Conservation (phyloP, 2,888 invertebrate genomes). For the Agrochola lota region DNA sequence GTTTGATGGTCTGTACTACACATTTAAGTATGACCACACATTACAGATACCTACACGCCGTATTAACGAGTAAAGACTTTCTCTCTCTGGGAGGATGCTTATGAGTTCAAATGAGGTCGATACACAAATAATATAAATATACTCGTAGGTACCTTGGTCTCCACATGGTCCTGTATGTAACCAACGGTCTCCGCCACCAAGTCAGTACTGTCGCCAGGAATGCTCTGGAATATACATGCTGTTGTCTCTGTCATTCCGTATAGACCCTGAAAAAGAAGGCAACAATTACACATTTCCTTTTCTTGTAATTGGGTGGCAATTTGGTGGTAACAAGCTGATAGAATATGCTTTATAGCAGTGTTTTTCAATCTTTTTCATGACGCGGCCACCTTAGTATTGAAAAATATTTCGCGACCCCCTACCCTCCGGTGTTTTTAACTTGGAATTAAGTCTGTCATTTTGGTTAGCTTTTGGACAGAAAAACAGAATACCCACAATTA, state of each 20-base stretch:
- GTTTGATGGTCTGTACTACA: background rate
- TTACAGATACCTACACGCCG: background rate
- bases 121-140: background rate
- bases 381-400: too few species aligned
- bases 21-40: background rate
- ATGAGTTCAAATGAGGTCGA: background rate
- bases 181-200: slow-evolving; percentile 91
- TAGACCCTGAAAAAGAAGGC: slow-evolving; percentile 84
- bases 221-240: slow-evolving; percentile 90
- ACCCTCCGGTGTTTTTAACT: too few species aligned
- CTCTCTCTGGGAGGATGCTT: background rate
- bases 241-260: slow-evolving; percentile 92
- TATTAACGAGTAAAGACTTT: background rate
- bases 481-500: too few species aligned
- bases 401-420: too few species aligned
- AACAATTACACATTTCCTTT: background rate
- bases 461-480: too few species aligned
- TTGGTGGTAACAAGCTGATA: background rate
- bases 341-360: background rate
- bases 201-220: slow-evolving; percentile 87
- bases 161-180: slow-evolving; percentile 90
- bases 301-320: background rate
- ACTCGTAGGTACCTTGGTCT: slow-evolving; percentile 90
- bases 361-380: too few species aligned
- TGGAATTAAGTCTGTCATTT: too few species aligned